Conservation (phyloP, 1,140 invertebrate genomes). For the Ostrea denselamellosa region DNA sequence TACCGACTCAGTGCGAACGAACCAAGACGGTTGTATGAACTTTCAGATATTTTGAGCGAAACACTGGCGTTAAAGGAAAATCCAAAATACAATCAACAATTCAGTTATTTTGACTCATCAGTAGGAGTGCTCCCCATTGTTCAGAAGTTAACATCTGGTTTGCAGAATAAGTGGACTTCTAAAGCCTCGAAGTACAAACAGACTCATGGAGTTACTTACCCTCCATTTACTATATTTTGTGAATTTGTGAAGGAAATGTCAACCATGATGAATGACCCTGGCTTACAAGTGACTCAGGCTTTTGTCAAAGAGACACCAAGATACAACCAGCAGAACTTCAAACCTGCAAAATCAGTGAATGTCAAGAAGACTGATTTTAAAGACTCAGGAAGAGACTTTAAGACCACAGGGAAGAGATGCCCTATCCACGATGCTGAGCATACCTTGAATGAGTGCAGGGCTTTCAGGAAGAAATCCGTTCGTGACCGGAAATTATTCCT, state of each 20-base stretch:
- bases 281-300: slow-evolving; percentile 24
- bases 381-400: background rate
- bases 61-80: slow-evolving; percentile 54
- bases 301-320: background rate
- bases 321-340: slow-evolving; percentile 1
- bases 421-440: slow-evolving; percentile 11
- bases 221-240: slow-evolving; percentile 49
- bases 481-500: slow-evolving; percentile 28
- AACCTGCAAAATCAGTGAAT: background rate
- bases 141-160: slow-evolving; percentile 58
- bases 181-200: slow-evolving; percentile 52
- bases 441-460: slow-evolving; percentile 21
- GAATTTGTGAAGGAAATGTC: slow-evolving; percentile 46
- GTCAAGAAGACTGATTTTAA: background rate
- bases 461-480: too few species aligned
- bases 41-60: slow-evolving; percentile 50
- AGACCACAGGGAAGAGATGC: background rate
- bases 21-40: too few species aligned
- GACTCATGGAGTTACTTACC: slow-evolving; percentile 43
- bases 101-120: slow-evolving; percentile 60
- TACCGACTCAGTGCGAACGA: too few species aligned
- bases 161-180: too few species aligned
- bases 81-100: background rate
- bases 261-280: slow-evolving; percentile 48
- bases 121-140: slow-evolving; percentile 54